phyloP scores from a whole-genome alignment of 2,797 vertebrate genomes.

The Oreortyx pictus region DNA sequence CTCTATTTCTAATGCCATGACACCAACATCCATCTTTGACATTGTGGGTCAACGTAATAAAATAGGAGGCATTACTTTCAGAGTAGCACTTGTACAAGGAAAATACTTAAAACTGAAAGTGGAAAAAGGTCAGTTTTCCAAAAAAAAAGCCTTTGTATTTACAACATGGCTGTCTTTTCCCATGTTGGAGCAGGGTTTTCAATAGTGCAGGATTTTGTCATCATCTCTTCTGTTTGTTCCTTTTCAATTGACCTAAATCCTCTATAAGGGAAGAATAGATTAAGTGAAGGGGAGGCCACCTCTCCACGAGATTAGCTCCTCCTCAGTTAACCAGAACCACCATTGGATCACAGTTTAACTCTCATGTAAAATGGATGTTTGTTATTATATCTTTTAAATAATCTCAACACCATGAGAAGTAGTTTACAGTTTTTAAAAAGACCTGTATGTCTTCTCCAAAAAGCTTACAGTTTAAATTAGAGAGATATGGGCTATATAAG shows the following conservation, averaged over 20 bases:
- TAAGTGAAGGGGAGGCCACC: background rate
- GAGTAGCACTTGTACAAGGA: background rate
- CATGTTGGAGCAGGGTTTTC: accelerated
- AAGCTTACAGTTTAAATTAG: background rate
- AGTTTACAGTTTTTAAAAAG: background rate
- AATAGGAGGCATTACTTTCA: too few relatives aligned
- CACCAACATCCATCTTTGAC: too few relatives aligned
- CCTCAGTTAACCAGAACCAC: background rate
- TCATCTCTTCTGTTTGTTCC: background rate
- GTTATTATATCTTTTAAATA: background rate
- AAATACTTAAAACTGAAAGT: background rate
- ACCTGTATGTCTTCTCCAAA: background rate
- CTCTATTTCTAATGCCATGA: too few relatives aligned
- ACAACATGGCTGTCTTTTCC: background rate
- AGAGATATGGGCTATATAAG: background rate
- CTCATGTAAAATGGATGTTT: background rate
- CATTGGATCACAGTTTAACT: background rate
- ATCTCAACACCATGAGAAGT: background rate
- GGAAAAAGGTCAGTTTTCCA: background rate
- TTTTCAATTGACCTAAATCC: slow-evolving; percentile 7
- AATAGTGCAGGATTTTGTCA: background rate
- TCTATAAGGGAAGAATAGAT: background rate
- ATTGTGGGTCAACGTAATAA: too few relatives aligned
- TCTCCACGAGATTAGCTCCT: background rate
- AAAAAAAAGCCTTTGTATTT: background rate